Evolutionary conservation across 2,888 invertebrate species (phyloP).

Genomic region (Drosophila birchii): DNA sequence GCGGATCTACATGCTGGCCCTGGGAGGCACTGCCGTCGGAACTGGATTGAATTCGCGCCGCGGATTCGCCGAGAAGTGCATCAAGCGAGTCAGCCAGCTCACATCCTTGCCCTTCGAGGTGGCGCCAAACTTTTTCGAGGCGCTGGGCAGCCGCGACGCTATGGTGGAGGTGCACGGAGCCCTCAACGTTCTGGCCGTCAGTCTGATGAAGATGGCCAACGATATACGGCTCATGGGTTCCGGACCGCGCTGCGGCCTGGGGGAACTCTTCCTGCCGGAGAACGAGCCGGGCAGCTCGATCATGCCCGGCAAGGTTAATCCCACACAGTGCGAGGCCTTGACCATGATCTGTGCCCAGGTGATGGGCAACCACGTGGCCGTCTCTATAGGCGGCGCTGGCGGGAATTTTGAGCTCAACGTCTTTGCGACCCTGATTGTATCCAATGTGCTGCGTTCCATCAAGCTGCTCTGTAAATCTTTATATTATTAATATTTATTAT

Average conservation of each 20-base stretch:
- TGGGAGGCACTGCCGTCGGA: conserved; percentile 98
- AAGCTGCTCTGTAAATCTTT: conserved; percentile 88
- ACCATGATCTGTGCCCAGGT: conserved; percentile 98
- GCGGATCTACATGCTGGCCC: conserved; percentile 94
- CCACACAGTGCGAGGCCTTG: conserved; percentile 98
- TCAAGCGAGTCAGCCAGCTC: conserved; percentile 90
- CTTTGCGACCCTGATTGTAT: conserved; percentile 97
- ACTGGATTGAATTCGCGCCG: conserved; percentile 97
- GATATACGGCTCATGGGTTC: conserved; percentile 96
- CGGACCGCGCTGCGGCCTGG: conserved; percentile 97
- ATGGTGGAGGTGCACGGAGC: conserved; percentile 98
- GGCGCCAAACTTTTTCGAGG: conserved; percentile 99
- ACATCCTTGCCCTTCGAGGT: conserved; percentile 96
- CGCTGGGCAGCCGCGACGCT: conserved; percentile 96
- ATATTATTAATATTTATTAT: background rate
- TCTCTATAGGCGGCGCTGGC: conserved; percentile 95
- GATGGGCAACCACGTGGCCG: conserved; percentile 98
- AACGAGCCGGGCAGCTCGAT: conserved; percentile 99
- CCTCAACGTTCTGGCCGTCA: conserved; percentile 94
- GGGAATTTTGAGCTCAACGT: conserved; percentile 99
- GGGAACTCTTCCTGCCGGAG: conserved; percentile 96
- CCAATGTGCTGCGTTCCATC: conserved; percentile 95
- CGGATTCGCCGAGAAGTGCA: conserved; percentile 97
- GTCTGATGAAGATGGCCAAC: conserved; percentile 98
- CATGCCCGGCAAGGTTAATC: conserved; percentile 99